Evolutionary conservation across 2,888 invertebrate species (phyloP).

Genomic region (Drosophila suboccidentalis): DNA sequence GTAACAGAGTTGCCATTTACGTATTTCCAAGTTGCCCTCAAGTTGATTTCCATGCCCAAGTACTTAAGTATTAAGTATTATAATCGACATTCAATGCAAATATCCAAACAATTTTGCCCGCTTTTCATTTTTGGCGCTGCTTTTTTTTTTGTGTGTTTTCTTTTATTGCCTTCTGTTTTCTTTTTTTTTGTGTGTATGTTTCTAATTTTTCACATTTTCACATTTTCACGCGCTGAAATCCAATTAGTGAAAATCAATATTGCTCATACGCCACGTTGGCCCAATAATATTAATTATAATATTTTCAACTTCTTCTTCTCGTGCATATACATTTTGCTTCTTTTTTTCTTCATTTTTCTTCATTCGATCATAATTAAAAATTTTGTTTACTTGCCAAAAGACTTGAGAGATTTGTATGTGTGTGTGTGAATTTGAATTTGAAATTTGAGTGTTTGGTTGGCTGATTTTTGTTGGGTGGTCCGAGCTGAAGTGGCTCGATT

Average conservation of each 20-base stretch:
- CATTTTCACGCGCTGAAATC: constrained; percentile 65
- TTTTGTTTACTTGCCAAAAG: constrained; percentile 48
- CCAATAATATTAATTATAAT: constrained; percentile 69
- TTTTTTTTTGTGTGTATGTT: constrained; percentile 27
- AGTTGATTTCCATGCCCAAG: constrained; percentile 48
- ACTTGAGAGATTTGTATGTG: constrained; percentile 18
- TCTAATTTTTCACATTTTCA: constrained; percentile 44
- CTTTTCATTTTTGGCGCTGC: constrained; percentile 3
- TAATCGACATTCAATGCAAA: constrained; percentile 43
- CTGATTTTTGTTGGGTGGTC: not conserved
- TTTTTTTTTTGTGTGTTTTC: constrained; percentile 26
- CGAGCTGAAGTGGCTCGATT: constrained; percentile 1
- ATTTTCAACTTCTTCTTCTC: constrained; percentile 15
- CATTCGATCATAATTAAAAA: constrained; percentile 62
- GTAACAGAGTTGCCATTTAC: constrained; percentile 17
- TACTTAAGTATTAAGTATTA: constrained; percentile 51
- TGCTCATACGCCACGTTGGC: constrained; percentile 74
- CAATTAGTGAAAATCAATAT: constrained; percentile 78
- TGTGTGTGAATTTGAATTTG: constrained; percentile 9
- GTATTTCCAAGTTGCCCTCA: constrained; percentile 16
- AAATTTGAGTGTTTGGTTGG: constrained; percentile 1
- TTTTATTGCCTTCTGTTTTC: constrained; percentile 27
- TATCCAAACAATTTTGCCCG: constrained; percentile 33
- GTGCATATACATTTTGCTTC: too few relatives aligned
- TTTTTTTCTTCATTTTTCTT: constrained; percentile 5